Conservation (phyloP, 1,140 invertebrate species). For the Lepidurus couesii region DNA sequence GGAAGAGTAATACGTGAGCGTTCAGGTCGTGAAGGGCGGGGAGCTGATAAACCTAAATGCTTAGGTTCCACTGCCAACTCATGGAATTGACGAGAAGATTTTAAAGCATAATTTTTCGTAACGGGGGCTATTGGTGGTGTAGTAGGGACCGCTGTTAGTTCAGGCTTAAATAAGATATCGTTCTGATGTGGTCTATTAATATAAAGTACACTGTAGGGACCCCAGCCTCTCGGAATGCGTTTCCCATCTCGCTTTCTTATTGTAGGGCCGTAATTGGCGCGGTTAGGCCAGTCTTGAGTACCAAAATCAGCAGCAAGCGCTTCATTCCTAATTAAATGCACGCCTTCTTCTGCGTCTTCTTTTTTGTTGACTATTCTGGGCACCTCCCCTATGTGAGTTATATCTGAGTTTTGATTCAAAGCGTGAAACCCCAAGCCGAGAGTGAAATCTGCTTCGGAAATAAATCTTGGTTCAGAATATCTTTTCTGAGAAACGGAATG, state of each 20-base stretch:
- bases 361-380: not conserved
- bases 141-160: not conserved
- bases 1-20: constrained; percentile 44
- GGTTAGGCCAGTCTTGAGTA: not conserved
- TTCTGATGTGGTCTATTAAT: constrained; percentile 29
- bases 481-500: not conserved
- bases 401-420: not conserved
- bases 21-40: constrained; percentile 37
- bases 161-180: not conserved
- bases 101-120: not conserved
- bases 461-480: not conserved
- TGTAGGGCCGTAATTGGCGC: not conserved
- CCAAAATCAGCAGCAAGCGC: not conserved
- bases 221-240: constrained; percentile 44
- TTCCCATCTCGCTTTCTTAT: not conserved
- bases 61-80: not conserved
- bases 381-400: not conserved
- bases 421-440: not conserved
- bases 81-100: not conserved
- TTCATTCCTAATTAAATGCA: not conserved
- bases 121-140: not conserved
- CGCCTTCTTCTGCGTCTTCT: not conserved
- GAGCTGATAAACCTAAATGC: not conserved
- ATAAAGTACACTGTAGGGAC: constrained; percentile 50
- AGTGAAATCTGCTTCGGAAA: not conserved